Evolutionary conservation across 2,797 vertebrate genomes (phyloP).

Genomic region (Alauda arvensis): DNA sequence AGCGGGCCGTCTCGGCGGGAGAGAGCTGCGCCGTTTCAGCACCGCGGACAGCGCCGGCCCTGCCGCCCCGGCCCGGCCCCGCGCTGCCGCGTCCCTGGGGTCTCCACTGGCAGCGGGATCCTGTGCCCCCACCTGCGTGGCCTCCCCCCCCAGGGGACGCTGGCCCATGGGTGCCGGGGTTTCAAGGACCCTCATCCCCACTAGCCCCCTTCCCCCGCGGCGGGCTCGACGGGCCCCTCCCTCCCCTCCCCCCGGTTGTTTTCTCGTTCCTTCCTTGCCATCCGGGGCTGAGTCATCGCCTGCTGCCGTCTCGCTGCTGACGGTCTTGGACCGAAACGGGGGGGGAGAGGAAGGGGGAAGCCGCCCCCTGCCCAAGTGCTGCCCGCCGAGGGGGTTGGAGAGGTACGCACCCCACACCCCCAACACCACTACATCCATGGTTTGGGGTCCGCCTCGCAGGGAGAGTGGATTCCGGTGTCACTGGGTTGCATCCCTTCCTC

Average conservation of each 20-base stretch:
- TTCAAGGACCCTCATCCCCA: background rate
- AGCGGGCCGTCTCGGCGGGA: background rate
- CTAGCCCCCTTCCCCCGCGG: background rate
- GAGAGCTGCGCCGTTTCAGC: background rate
- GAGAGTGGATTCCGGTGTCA: background rate
- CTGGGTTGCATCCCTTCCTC: background rate
- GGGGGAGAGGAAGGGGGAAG: background rate
- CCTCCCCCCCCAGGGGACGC: background rate
- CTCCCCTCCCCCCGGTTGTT: conserved; percentile 59
- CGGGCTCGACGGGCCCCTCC: conserved; percentile 31
- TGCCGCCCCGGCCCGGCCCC: background rate
- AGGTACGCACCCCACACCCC: background rate
- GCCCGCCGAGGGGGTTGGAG: background rate
- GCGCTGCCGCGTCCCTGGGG: too few relatives aligned
- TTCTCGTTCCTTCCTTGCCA: conserved; percentile 58
- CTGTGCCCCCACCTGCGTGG: background rate
- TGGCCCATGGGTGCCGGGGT: background rate
- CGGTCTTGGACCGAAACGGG: conserved; percentile 20
- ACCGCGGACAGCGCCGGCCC: conserved; percentile 25
- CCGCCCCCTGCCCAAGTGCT: conserved; percentile 18
- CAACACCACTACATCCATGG: accelerated
- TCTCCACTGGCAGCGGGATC: background rate
- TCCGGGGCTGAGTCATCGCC: conserved; percentile 60
- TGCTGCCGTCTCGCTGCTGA: conserved; percentile 57
- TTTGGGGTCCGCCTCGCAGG: background rate